Evolutionary conservation across 2,888 invertebrate species (phyloP).

Genomic region (Tridacna crocea): DNA sequence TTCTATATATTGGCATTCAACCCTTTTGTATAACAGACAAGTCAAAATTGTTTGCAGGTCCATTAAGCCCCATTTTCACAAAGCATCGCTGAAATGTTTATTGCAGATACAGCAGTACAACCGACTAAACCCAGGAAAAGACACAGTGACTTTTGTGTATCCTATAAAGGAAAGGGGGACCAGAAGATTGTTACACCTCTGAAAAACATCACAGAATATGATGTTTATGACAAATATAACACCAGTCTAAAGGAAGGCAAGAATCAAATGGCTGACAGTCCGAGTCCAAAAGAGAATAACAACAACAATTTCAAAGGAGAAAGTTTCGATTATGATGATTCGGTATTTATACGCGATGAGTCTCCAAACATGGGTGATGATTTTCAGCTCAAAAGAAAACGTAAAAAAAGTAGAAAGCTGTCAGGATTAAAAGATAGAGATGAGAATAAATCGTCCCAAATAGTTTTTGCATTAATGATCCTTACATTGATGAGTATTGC

Average conservation of each 20-base stretch:
- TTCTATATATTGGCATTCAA: too few species aligned
- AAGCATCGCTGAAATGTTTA: too few species aligned
- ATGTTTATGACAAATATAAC: neutral
- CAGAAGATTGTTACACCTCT: conserved; percentile 30
- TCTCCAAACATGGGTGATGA: neutral
- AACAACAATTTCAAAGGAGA: conserved; percentile 10
- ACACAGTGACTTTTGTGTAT: conserved; percentile 47
- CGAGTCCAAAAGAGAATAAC: neutral
- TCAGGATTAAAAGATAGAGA: neutral
- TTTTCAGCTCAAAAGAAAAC: neutral
- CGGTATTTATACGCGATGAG: conserved; percentile 34
- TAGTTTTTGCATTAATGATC: conserved; percentile 33
- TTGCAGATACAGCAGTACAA: neutral
- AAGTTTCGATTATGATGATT: conserved; percentile 30
- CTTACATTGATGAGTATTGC: conserved; percentile 30
- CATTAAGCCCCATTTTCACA: too few species aligned
- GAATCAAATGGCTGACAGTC: neutral
- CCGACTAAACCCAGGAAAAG: conserved; percentile 25
- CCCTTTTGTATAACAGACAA: too few species aligned
- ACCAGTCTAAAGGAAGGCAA: neutral
- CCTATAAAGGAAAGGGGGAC: conserved; percentile 21
- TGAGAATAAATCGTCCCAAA: conserved; percentile 33
- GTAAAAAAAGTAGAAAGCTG: neutral
- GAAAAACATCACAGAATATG: conserved; percentile 17
- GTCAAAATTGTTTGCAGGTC: too few species aligned